Evolutionary conservation across 2,797 vertebrate genomes (phyloP).

Genomic region (Semotilus atromaculatus): DNA sequence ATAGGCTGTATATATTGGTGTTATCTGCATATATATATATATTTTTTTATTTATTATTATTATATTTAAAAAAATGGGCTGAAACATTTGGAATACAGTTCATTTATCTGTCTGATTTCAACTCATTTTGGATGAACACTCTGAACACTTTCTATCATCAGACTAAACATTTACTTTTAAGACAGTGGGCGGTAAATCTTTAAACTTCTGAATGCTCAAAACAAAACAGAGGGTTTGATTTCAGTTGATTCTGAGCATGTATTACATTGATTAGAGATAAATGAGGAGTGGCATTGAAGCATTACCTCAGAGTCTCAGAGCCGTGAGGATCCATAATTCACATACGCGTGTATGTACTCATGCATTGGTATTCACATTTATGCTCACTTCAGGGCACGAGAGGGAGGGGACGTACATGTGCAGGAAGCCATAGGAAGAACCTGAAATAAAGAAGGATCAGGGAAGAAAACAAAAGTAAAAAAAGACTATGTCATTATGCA

Average conservation of each 20-base stretch:
- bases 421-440: constrained; percentile 15
- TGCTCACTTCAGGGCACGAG: constrained; percentile 15
- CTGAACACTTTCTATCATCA: background rate
- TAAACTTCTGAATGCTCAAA: constrained; percentile 34
- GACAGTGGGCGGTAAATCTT: constrained; percentile 12
- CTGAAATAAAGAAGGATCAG: background rate
- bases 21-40: no score
- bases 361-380: constrained; percentile 50
- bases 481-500: background rate
- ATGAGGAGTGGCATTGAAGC: constrained; percentile 53
- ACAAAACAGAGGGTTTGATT: constrained; percentile 23
- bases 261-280: constrained; percentile 53
- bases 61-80: background rate
- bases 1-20: background rate
- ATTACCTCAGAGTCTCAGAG: constrained; percentile 35
- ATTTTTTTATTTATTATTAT: no score
- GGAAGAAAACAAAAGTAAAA: background rate
- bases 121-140: background rate
- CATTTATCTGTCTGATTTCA: background rate
- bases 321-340: constrained; percentile 53
- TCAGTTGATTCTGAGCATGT: constrained; percentile 40
- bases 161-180: constrained; percentile 14
- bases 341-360: constrained; percentile 27
- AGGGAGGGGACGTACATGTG: background rate
- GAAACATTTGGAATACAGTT: background rate